Percentiles rank a stretch among this genome's conserved stretches.
phyloP scores from a whole-genome alignment of 2,888 invertebrate species.

The Anticlea derivata region DNA sequence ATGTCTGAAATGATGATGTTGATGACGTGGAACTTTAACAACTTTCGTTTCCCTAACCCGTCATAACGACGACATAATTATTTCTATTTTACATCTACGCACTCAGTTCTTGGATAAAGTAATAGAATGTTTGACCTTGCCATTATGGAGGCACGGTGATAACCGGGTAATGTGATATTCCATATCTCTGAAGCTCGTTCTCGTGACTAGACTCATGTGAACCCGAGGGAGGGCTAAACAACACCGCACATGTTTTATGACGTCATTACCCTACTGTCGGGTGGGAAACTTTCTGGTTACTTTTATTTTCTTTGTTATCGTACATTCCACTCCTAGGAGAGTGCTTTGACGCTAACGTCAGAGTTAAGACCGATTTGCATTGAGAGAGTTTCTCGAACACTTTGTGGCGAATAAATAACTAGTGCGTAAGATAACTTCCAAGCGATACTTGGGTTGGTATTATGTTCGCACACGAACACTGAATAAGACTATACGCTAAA shows the following conservation, averaged over 20 bases:
- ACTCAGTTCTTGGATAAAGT: not conserved
- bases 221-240: slow-evolving; percentile 26
- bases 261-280: slow-evolving; percentile 25
- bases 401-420: no score
- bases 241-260: slow-evolving; percentile 31
- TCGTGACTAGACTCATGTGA: slow-evolving; percentile 17
- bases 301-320: slow-evolving; percentile 26
- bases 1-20: no score
- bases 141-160: slow-evolving; percentile 3
- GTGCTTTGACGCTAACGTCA: slow-evolving; percentile 3
- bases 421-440: no score
- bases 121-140: slow-evolving; percentile 9
- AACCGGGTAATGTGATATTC: slow-evolving; percentile 2
- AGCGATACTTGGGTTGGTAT: no score
- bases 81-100: not conserved
- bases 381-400: no score
- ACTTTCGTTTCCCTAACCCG: not conserved
- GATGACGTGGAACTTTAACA: not conserved
- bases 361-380: no score
- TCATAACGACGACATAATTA: slow-evolving; percentile 1
- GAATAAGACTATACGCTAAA: no score
- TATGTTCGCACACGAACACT: no score
- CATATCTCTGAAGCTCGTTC: slow-evolving; percentile 9
- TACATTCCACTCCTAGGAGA: slow-evolving; percentile 12
- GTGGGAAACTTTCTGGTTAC: slow-evolving; percentile 19